Percentiles rank a stretch among this genome's conserved stretches.
These are phyloP conservation scores for Rhea pennata DNA, from an alignment of 2,113 vertebrate species.

Conservation along the genomic window DNA sequence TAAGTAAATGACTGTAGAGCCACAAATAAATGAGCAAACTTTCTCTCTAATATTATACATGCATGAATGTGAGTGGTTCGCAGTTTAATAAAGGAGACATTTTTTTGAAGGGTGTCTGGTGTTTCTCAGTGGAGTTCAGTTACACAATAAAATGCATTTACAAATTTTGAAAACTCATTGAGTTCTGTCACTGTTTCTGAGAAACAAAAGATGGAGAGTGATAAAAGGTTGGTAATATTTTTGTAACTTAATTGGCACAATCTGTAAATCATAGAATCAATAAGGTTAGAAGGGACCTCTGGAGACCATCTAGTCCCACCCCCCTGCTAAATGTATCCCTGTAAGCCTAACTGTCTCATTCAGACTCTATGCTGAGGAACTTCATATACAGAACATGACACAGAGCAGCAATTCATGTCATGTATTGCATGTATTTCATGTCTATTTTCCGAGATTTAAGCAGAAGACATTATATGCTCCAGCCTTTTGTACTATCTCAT, in stretches of 20 bases:
- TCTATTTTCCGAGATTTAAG: not conserved
- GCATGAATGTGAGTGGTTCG: not conserved
- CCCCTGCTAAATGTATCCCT: not conserved
- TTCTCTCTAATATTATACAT: not conserved
- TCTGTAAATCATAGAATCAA: not conserved
- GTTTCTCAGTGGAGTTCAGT: not conserved
- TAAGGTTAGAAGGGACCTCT: no score
- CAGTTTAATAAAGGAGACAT: not conserved
- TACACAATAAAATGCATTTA: not conserved
- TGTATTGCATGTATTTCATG: not conserved
- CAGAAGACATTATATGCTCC: not conserved
- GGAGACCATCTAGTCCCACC: no score
- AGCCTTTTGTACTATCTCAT: not conserved
- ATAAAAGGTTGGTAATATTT: not conserved
- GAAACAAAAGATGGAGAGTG: not conserved
- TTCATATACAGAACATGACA: not conserved
- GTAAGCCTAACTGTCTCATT: not conserved
- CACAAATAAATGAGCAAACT: not conserved
- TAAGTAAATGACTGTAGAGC: not conserved
- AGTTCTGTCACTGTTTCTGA: not conserved
- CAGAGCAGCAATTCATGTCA: not conserved
- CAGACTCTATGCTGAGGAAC: not conserved
- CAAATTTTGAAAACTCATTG: not conserved
- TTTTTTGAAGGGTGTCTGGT: not conserved
- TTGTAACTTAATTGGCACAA: not conserved